Evolutionary conservation across 2,797 vertebrate species (phyloP).

Genomic region (Erpetoichthys calabaricus): DNA sequence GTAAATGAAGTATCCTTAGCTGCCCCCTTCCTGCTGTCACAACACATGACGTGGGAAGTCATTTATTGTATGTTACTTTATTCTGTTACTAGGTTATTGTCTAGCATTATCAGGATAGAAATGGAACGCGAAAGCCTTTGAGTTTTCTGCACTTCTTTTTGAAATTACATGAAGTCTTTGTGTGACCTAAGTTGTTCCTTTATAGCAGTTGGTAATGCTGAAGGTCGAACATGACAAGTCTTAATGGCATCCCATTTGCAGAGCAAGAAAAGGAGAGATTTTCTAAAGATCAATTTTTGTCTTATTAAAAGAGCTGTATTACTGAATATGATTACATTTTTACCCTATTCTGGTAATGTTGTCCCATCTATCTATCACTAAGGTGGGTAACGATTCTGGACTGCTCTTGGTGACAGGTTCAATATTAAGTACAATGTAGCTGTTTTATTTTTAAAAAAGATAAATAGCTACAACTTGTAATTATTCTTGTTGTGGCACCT

Average conservation of each 20-base stretch:
- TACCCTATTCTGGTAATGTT: constrained; percentile 51
- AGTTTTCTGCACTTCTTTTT: too few relatives aligned
- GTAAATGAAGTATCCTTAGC: too few relatives aligned
- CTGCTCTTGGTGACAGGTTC: constrained; percentile 46
- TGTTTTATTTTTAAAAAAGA: constrained; percentile 1
- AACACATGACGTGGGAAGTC: too few relatives aligned
- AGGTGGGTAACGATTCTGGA: constrained; percentile 56
- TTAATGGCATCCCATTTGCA: constrained; percentile 39
- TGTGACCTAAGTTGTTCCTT: constrained; percentile 20
- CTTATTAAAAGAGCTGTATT: constrained; percentile 48
- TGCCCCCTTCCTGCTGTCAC: too few relatives aligned
- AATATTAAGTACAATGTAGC: constrained; percentile 41
- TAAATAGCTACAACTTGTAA: constrained; percentile 14
- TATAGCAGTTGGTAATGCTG: constrained; percentile 43
- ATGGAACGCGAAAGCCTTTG: too few relatives aligned
- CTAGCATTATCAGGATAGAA: too few relatives aligned
- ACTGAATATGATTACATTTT: constrained; percentile 66
- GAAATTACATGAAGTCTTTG: not conserved
- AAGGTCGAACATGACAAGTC: constrained; percentile 48
- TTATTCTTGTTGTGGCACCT: too few relatives aligned
- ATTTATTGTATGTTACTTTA: too few relatives aligned
- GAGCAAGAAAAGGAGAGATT: not conserved
- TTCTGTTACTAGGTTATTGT: too few relatives aligned
- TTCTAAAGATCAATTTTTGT: constrained; percentile 56
- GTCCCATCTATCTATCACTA: constrained; percentile 64